phyloP scores from a whole-genome alignment of 2,797 vertebrate species.

The Ctenopoma kingsleyae region DNA sequence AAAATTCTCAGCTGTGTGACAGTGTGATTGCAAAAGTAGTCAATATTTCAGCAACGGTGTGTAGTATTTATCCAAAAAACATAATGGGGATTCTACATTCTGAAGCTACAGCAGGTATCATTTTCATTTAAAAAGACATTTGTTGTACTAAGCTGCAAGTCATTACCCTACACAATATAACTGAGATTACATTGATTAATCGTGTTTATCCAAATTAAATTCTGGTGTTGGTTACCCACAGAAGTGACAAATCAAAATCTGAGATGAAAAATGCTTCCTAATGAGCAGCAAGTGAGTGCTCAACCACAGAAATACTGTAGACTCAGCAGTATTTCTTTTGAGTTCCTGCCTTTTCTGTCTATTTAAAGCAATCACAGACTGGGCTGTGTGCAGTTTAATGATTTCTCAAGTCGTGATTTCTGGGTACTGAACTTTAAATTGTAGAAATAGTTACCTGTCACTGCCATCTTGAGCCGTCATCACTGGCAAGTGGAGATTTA shows the following conservation, averaged over 20 bases:
- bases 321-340: conserved; percentile 11
- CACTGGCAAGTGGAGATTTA: conserved; percentile 9
- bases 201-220: conserved; percentile 13
- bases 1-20: conserved; percentile 54
- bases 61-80: conserved; percentile 37
- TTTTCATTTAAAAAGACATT: conserved; percentile 39
- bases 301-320: conserved; percentile 9
- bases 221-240: not conserved
- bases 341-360: not conserved
- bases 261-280: conserved; percentile 4
- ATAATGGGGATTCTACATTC: conserved; percentile 26
- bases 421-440: conserved; percentile 26
- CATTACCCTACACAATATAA: conserved; percentile 8
- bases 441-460: conserved; percentile 20
- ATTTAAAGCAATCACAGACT: conserved; percentile 16
- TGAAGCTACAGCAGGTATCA: conserved; percentile 13
- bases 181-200: conserved; percentile 31
- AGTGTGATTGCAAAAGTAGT: conserved; percentile 42
- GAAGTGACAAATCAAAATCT: conserved; percentile 17
- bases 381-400: conserved; percentile 23
- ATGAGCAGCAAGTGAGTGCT: conserved; percentile 19
- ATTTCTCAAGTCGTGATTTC: conserved; percentile 28
- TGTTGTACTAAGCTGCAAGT: conserved; percentile 15
- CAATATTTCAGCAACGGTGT: conserved; percentile 54
- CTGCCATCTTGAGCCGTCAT: conserved; percentile 11